Conservation (phyloP, 1,140 invertebrate genomes). For the Conus betulinus region DNA sequence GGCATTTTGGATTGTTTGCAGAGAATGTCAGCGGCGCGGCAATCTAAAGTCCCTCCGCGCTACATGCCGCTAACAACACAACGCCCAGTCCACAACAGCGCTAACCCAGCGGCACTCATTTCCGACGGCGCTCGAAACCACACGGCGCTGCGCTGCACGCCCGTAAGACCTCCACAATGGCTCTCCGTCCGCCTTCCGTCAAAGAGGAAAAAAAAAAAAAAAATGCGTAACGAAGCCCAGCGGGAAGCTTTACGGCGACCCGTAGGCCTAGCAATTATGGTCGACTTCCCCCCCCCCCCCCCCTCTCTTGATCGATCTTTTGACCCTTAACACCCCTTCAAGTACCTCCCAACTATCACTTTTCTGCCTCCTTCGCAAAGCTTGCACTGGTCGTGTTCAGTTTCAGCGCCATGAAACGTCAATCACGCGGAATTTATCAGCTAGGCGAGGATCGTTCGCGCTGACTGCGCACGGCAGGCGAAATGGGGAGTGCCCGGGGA, state of each 20-base stretch:
- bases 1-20: constrained; percentile 38
- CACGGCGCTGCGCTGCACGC: constrained; percentile 34
- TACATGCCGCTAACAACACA: constrained; percentile 37
- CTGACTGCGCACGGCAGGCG: constrained; percentile 41
- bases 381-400: constrained; percentile 31
- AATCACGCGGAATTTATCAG: constrained; percentile 43
- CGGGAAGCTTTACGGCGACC: constrained; percentile 34
- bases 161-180: constrained; percentile 31
- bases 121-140: constrained; percentile 35
- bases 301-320: constrained; percentile 15
- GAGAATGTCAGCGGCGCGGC: constrained; percentile 25
- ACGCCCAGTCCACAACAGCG: constrained; percentile 35
- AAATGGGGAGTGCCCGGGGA: constrained; percentile 39
- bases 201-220: background rate
- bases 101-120: constrained; percentile 35
- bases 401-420: constrained; percentile 41
- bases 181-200: constrained; percentile 36
- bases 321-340: constrained; percentile 18
- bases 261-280: constrained; percentile 20
- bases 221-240: constrained; percentile 41
- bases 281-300: too few species aligned
- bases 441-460: constrained; percentile 39
- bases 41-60: constrained; percentile 34
- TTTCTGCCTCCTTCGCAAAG: background rate
- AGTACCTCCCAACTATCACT: constrained; percentile 17